phyloP scores from a whole-genome alignment of 2,888 invertebrate species.

The Perithous albicinctus region DNA sequence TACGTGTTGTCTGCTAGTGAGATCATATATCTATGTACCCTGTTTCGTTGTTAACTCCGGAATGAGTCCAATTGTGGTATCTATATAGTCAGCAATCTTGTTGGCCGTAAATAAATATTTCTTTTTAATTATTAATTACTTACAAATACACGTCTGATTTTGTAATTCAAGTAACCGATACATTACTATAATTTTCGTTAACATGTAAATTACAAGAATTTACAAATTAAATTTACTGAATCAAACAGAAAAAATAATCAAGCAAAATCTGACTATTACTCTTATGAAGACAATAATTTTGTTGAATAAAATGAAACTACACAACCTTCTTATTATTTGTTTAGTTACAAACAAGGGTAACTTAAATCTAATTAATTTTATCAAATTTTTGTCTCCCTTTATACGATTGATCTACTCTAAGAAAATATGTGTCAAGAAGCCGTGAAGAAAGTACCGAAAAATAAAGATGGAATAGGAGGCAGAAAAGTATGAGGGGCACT shows the following conservation, averaged over 20 bases:
- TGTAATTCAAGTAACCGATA: too few species aligned
- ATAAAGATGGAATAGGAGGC: slow-evolving; percentile 44
- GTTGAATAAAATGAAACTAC: too few species aligned
- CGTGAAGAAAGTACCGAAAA: slow-evolving; percentile 44
- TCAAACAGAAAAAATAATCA: too few species aligned
- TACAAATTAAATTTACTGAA: too few species aligned
- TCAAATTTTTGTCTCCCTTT: neutral
- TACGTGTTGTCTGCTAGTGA: slow-evolving; percentile 12
- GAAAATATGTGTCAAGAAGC: slow-evolving; percentile 14
- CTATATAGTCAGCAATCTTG: neutral
- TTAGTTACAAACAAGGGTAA: neutral
- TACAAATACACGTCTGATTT: too few species aligned
- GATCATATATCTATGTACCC: slow-evolving; percentile 20
- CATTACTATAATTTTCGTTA: too few species aligned
- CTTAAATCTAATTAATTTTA: neutral
- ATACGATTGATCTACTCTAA: neutral
- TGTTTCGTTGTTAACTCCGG: slow-evolving; percentile 8
- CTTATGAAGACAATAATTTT: too few species aligned
- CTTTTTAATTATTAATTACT: neutral
- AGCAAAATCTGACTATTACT: too few species aligned
- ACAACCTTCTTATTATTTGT: too few species aligned
- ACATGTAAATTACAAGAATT: too few species aligned
- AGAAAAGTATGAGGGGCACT: slow-evolving; percentile 41
- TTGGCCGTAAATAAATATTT: neutral
- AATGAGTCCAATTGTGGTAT: slow-evolving; percentile 36